Evolutionary conservation across 2,888 invertebrate species (phyloP).

Genomic region (Rhagium mordax): DNA sequence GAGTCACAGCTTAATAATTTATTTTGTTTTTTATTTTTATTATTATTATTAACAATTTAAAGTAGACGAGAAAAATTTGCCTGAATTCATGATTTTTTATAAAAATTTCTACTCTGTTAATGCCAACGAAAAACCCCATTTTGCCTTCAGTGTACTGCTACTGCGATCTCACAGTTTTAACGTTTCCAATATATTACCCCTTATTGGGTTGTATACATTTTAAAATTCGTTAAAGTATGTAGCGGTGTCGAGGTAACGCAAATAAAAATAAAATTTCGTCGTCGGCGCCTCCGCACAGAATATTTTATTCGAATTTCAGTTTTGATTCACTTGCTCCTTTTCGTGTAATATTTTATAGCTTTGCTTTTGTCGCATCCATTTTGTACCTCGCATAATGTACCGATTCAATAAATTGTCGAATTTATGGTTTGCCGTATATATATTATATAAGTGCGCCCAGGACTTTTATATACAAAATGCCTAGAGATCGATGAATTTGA

Average conservation of each 20-base stretch:
- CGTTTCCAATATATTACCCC: no score
- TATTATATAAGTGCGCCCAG: conserved; percentile 32
- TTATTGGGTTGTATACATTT: background rate
- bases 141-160: no score
- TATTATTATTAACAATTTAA: no score
- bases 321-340: conserved; percentile 22
- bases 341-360: conserved; percentile 35
- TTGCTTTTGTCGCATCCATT: conserved; percentile 37
- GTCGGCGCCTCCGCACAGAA: background rate
- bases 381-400: conserved; percentile 41
- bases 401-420: conserved; percentile 45
- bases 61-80: no score
- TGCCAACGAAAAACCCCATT: no score
- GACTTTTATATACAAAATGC: conserved; percentile 19
- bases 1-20: no score
- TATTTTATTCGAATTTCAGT: conserved; percentile 40
- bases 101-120: no score
- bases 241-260: background rate
- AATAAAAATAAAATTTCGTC: background rate
- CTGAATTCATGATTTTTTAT: no score
- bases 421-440: conserved; percentile 37
- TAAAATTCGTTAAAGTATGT: background rate
- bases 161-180: no score
- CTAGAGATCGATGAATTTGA: conserved; percentile 17
- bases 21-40: no score